phyloP scores from a whole-genome alignment of 2,888 invertebrate species.

The Diplazon laetatorius region DNA sequence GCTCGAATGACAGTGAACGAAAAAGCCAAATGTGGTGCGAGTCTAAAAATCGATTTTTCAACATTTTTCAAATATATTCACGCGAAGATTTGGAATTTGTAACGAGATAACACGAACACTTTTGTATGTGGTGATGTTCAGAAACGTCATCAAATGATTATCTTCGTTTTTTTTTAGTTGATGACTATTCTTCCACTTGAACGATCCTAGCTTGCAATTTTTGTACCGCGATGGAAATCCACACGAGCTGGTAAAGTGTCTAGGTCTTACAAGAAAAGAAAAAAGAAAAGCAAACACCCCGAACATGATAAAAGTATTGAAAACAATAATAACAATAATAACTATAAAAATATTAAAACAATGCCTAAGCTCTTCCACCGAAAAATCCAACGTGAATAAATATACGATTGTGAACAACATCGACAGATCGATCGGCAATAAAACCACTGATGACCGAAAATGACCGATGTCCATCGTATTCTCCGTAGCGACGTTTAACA shows the following conservation, averaged over 20 bases:
- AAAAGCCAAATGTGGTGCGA: not conserved
- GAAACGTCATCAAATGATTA: not conserved
- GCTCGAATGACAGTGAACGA: not conserved
- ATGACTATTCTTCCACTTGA: too few species aligned
- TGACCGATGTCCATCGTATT: constrained; percentile 6
- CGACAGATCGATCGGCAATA: constrained; percentile 28
- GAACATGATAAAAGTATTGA: too few species aligned
- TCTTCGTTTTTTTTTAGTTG: not conserved
- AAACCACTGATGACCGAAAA: constrained; percentile 25
- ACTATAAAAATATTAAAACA: not conserved
- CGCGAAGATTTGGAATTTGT: not conserved
- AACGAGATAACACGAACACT: not conserved
- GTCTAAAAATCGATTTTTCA: not conserved
- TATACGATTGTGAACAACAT: constrained; percentile 17
- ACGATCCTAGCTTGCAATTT: too few species aligned
- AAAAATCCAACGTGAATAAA: not conserved
- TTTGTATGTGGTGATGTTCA: not conserved
- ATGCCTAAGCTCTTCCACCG: not conserved
- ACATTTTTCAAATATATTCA: constrained; percentile 7
- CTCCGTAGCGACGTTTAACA: not conserved
- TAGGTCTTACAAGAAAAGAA: too few species aligned
- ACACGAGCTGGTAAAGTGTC: too few species aligned
- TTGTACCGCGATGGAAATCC: too few species aligned
- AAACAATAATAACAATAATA: too few species aligned
- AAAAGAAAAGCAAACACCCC: too few species aligned